Percentiles rank a stretch among this genome's conserved stretches.
These are phyloP conservation scores for Antheraea assamensis DNA, from an alignment of 2,888 invertebrate species.

Conservation along the genomic window DNA sequence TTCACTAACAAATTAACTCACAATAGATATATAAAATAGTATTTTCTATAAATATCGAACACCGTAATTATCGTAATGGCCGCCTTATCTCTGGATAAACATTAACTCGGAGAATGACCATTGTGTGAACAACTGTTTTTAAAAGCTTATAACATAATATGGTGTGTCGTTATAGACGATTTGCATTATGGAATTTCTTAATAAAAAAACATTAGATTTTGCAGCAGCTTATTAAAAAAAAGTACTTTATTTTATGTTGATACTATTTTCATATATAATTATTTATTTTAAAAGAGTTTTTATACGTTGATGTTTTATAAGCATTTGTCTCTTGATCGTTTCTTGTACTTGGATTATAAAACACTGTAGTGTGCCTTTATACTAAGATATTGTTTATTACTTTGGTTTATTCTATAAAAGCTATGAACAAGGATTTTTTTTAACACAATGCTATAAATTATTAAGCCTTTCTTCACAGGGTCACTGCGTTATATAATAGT, in stretches of 20 bases:
- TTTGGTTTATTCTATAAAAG: neutral
- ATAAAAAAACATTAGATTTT: neutral
- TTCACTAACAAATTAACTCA: neutral
- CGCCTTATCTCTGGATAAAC: neutral
- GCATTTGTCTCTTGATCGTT: neutral
- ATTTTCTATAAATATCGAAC: neutral
- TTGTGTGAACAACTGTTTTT: neutral
- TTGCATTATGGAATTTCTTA: neutral
- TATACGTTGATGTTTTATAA: neutral
- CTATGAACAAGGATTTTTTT: neutral
- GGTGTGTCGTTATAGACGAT: neutral
- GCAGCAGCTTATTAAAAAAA: neutral
- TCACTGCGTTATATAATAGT: conserved; percentile 72
- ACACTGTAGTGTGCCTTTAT: conserved; percentile 1
- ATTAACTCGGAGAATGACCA: neutral
- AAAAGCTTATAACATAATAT: neutral
- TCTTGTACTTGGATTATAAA: neutral
- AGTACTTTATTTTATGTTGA: neutral
- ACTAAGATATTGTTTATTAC: neutral
- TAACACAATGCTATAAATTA: conserved; percentile 11
- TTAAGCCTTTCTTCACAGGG: conserved; percentile 79
- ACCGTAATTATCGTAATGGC: neutral
- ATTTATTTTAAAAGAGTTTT: neutral
- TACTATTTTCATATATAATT: neutral
- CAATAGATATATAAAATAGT: neutral